Evolutionary conservation across 2,797 vertebrate species (phyloP).

Genomic region (Meda fulgida): DNA sequence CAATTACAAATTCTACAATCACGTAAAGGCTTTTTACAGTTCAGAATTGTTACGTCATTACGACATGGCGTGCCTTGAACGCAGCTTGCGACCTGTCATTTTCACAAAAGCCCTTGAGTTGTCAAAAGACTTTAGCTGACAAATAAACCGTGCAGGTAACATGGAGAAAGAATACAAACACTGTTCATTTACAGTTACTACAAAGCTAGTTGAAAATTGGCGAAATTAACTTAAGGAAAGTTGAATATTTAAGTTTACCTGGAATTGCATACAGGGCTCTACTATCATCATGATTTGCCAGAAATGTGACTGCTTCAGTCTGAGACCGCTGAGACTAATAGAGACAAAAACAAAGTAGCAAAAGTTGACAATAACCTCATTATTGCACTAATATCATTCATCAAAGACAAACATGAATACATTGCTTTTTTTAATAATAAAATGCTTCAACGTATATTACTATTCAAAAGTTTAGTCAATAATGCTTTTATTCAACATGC

Average conservation of each 20-base stretch:
- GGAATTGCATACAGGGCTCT: conserved; percentile 97
- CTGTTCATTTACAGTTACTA: neutral
- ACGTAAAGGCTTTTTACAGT: no score
- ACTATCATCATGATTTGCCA: conserved; percentile 98
- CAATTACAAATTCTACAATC: no score
- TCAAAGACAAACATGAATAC: neutral
- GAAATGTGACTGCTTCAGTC: conserved; percentile 96
- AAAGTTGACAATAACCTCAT: neutral
- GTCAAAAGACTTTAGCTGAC: neutral
- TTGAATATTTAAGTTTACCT: conserved; percentile 73
- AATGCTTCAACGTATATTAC: neutral
- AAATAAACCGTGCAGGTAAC: neutral
- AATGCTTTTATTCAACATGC: neutral
- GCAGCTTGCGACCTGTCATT: neutral
- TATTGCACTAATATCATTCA: neutral
- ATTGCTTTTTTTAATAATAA: neutral
- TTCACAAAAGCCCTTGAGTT: neutral
- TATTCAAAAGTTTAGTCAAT: neutral
- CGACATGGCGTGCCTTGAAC: no score
- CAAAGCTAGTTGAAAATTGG: neutral
- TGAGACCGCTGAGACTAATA: conserved; percentile 96
- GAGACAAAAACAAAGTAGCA: conserved; percentile 47
- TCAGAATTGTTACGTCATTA: no score
- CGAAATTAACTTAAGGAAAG: neutral
- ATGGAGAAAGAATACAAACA: neutral